phyloP scores from a whole-genome alignment of 2,888 invertebrate species.

The Patella caerulea region DNA sequence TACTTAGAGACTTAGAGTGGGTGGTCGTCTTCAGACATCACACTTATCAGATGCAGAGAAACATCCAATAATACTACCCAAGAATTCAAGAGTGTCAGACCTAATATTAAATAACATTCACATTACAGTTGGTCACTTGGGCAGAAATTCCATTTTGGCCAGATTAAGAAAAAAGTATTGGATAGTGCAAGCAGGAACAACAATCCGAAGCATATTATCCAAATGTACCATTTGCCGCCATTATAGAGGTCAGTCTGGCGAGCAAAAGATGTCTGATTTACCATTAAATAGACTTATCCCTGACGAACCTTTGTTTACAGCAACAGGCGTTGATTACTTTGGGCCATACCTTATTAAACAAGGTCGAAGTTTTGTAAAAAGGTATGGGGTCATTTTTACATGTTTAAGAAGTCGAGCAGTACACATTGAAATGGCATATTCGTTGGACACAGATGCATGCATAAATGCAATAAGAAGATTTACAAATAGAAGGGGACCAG shows the following conservation, averaged over 20 bases:
- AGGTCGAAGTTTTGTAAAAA: conserved; percentile 24
- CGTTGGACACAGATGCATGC: conserved; percentile 24
- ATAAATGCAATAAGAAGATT: conserved; percentile 32
- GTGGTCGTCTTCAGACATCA: background rate
- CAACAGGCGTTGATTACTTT: conserved; percentile 30
- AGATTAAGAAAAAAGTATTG: conserved; percentile 22
- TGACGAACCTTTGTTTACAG: conserved; percentile 23
- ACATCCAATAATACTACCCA: conserved; percentile 21
- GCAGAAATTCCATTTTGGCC: conserved; percentile 3
- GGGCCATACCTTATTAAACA: conserved; percentile 30
- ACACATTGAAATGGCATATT: conserved; percentile 32
- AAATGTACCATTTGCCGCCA: conserved; percentile 8
- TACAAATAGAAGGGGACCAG: conserved; percentile 26
- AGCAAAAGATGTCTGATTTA: conserved; percentile 11
- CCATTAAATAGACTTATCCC: conserved; percentile 7
- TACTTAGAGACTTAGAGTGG: conserved; percentile 12
- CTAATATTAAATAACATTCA: conserved; percentile 21
- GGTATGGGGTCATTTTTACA: conserved; percentile 38
- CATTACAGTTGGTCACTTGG: conserved; percentile 13
- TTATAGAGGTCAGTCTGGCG: background rate
- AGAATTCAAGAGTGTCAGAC: conserved; percentile 14
- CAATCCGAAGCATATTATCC: conserved; percentile 6
- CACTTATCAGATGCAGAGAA: conserved; percentile 4
- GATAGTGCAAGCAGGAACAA: conserved; percentile 5
- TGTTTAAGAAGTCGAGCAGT: conserved; percentile 30